Evolutionary conservation across 2,888 invertebrate genomes (phyloP), one percentile per base, ranked within the genome.

Genomic region (Molanna angustata): DNA sequence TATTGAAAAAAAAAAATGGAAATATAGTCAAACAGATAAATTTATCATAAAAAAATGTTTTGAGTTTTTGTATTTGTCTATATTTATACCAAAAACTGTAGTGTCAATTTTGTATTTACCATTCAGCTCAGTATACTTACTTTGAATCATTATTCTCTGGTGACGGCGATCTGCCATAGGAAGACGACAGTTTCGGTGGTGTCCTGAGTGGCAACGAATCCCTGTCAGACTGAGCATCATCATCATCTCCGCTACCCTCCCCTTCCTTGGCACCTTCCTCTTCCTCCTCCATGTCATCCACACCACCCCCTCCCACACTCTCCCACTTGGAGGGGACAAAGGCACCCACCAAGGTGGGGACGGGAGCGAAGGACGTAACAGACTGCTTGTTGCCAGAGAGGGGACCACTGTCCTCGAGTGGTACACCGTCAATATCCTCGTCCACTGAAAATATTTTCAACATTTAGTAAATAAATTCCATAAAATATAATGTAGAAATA

Each of bases 261-360:
- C 18, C 13, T 20, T 3, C 58, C 47, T 51, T 43, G 17, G 14
- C 3, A 43, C 13, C 27, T 20, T 11, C 20, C 19, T 37, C 37
- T 4, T 7, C 20, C 18, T 4, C 59, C 46, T 50, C 47, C 19
- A n/a, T 1, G 46, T 9, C 22, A 27, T 13, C 22, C 21, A 0
- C 11, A 6, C 33, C 46, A 3, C 32, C 31, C 13, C 43, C 50
- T 2, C 43, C 95, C 18, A 98, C 90, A 39, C 89, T 90, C 79
- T 98, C 96, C 97, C 97, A 98, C 69, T 94, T 91, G 1, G 95
- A 95, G 6, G 91, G 90, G 52, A 94, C 87, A 74, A 96, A 93
- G 11, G 84, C 84, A n/a, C n/a, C n/a, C n/a, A n/a, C n/a, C n/a
- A n/a, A n/a, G n/a, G n/a, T n/a, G n/a, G n/a, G n/a, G n/a, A n/a